phyloP scores from a whole-genome alignment of 2,888 invertebrate genomes.

The Loripinus fragilis region DNA sequence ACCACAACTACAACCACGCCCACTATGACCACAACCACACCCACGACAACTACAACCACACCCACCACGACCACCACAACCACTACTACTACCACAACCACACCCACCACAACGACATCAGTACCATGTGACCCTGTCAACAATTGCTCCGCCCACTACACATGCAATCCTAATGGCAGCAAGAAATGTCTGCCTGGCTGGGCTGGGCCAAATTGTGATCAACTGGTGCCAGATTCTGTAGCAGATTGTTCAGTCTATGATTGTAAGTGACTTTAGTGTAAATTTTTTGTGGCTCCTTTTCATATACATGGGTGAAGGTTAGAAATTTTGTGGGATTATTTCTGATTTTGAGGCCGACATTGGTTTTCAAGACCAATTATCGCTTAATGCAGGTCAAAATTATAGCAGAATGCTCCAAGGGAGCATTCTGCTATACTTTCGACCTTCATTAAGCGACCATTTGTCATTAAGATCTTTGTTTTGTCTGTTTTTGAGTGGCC shows the following conservation, averaged over 20 bases:
- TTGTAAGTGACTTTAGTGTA: slow-evolving; percentile 40
- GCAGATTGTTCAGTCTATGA: slow-evolving; percentile 63
- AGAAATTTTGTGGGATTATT: not conserved
- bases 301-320: not conserved
- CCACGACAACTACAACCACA: slow-evolving; percentile 36
- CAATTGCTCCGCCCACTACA: slow-evolving; percentile 45
- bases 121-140: slow-evolving; percentile 39
- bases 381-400: no score
- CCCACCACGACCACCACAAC: slow-evolving; percentile 31
- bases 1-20: slow-evolving; percentile 27
- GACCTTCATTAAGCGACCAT: no score
- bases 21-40: slow-evolving; percentile 26
- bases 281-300: not conserved
- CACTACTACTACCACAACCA: slow-evolving; percentile 20
- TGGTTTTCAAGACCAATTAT: no score
- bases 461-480: no score
- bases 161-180: slow-evolving; percentile 85
- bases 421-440: no score
- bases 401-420: no score
- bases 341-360: no score
- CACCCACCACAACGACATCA: slow-evolving; percentile 41
- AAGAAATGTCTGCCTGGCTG: slow-evolving; percentile 96
- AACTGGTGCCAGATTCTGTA: slow-evolving; percentile 38
- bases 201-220: slow-evolving; percentile 95
- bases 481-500: no score